Base-by-base conservation (phyloP, 2,113 vertebrate genomes). In the Pedetes capensis region DNA sequence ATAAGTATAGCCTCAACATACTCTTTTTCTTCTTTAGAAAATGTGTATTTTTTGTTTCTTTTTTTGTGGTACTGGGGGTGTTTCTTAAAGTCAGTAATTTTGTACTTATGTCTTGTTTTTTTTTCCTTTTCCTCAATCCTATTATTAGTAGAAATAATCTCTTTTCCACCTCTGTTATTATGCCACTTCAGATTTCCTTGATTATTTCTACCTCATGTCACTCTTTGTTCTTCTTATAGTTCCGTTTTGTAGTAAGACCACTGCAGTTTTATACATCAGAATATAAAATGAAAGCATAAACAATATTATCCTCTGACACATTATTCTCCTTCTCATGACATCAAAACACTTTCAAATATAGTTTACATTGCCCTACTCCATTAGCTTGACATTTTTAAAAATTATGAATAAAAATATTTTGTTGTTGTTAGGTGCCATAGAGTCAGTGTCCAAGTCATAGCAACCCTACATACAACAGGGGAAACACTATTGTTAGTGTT, bases 261-360 rank as follows among this genome's bases (percentile, higher is more conserved):
- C 18, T 49, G 13, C 5, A 75, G 10, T 68, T 47, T 47, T 55
- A 91, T 82, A 80, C 6, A 83, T 53, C 4, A 64, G 37, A 93
- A 85, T 94, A 92, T 78, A 93, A 94, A 91, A 3, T 49, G 10
- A 82, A 91, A 34, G 27, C 8, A 76, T 34, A 74, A 68, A 64
- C 81, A 78, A 63, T 85, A 95, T n/a, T 34, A 57, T 4, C 12
- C 7, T 51, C 8, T 78, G 11, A 5, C 25, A 87, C 11, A 51
- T 59, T 66, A 16, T 53, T 96, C 61, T 92, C 9, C 27, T 87
- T 87, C 23, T 74, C 61, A 66, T 55, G 6, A 47, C 17, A 82
- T 17, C 1, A 34, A 74, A 87, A 83, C 6, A 49, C 2, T 57
- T 91, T 66, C 53, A 87, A 93, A 51, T 10, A 72, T 55, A 12